phyloP scores from a whole-genome alignment of 30 jellyfish, hydroid and myxozoan species.

The Chrysaora quinquecirrha region DNA sequence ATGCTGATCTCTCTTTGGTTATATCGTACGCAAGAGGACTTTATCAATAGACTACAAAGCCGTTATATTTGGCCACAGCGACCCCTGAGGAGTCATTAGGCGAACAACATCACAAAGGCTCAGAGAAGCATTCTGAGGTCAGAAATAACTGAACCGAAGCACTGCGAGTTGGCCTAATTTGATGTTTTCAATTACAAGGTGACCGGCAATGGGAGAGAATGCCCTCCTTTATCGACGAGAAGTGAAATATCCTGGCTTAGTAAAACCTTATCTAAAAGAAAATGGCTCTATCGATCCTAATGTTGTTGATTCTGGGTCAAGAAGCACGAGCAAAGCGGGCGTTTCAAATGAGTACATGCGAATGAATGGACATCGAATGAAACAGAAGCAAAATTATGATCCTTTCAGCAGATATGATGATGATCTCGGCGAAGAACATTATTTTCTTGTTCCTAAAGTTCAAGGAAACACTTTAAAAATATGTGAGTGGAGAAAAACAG shows the following conservation, averaged over 20 bases:
- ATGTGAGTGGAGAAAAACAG: conserved; percentile 76
- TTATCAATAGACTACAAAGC: conserved; percentile 19
- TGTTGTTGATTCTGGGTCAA: conserved; percentile 45
- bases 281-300: conserved; percentile 45
- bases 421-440: conserved; percentile 76
- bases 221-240: conserved; percentile 56
- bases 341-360: conserved; percentile 26
- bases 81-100: conserved; percentile 51
- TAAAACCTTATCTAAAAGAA: conserved; percentile 58
- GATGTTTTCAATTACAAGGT: conserved; percentile 62
- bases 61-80: conserved; percentile 74
- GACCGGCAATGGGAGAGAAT: conserved; percentile 77
- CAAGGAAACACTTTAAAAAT: conserved; percentile 39
- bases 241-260: conserved; percentile 70
- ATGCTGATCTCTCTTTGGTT: conserved; percentile 13
- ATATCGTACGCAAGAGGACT: conserved; percentile 2
- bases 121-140: conserved; percentile 62
- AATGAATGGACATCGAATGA: conserved; percentile 75
- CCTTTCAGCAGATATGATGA: conserved; percentile 86
- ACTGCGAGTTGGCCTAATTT: conserved; percentile 63
- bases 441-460: conserved; percentile 53
- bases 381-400: conserved; percentile 61
- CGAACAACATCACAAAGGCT: conserved; percentile 50
- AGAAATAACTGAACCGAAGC: conserved; percentile 79
- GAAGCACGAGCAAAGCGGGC: conserved; percentile 10